These are phyloP conservation scores for Clarias laeviceps DNA, from an alignment of 2,797 vertebrate species.

Conservation along the genomic window DNA sequence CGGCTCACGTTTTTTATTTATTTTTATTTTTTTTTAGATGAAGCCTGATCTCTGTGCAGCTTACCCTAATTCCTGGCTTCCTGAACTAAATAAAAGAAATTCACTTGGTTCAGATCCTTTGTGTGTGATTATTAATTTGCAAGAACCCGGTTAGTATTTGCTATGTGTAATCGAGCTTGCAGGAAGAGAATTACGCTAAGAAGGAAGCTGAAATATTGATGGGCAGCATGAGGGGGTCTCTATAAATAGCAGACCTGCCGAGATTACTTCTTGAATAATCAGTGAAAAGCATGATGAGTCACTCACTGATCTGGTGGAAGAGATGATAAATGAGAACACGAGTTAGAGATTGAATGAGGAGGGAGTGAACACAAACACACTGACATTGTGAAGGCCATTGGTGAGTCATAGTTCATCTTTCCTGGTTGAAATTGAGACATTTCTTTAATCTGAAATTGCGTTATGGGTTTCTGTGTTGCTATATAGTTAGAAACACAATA, in stretches of 20 bases:
- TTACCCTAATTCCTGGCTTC: slow-evolving; percentile 12
- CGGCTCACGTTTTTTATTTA: not conserved
- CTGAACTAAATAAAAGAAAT: slow-evolving; percentile 26
- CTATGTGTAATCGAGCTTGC: slow-evolving; percentile 49
- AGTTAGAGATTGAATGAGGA: slow-evolving; percentile 14
- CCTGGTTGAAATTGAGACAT: not conserved
- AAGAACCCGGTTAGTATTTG: slow-evolving; percentile 39
- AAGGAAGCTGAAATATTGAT: slow-evolving; percentile 67
- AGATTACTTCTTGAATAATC: slow-evolving; percentile 76
- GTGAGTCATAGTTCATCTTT: slow-evolving; percentile 12
- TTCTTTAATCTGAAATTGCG: not conserved
- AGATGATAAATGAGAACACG: slow-evolving; percentile 57
- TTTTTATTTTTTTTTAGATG: not conserved
- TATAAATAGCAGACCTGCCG: slow-evolving; percentile 70
- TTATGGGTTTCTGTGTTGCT: not conserved
- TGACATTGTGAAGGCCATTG: not conserved
- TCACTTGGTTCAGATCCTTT: not conserved
- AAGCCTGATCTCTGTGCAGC: not conserved
- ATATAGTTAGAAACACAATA: not conserved
- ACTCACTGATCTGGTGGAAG: slow-evolving; percentile 64
- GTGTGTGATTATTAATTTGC: not conserved
- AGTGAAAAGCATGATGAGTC: slow-evolving; percentile 72
- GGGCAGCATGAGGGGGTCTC: slow-evolving; percentile 55
- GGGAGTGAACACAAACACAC: slow-evolving; percentile 17
- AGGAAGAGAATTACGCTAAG: slow-evolving; percentile 59